A percentile compares a stretch with the other conserved stretches of the same genome.
Evolutionary conservation across 2,113 vertebrate species (phyloP).

Genomic region (Carassius gibelio): DNA sequence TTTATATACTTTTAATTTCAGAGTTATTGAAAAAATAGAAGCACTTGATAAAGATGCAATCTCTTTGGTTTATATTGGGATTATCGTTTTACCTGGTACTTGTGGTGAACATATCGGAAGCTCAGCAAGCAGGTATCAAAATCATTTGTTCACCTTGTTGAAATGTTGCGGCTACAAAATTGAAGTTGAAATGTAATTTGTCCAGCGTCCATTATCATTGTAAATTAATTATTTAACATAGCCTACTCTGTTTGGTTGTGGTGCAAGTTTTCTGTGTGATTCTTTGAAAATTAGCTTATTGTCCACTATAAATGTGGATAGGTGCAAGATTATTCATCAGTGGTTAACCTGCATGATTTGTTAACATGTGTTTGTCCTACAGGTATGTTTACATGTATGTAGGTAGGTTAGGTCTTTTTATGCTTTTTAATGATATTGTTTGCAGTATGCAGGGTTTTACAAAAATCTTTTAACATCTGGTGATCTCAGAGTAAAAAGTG

Average conservation of each 20-base stretch:
- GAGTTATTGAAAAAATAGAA: not conserved
- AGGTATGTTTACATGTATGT: not conserved
- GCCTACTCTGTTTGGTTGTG: not conserved
- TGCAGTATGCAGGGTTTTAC: not conserved
- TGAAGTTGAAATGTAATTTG: not conserved
- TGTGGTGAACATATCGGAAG: not conserved
- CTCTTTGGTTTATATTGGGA: conserved; percentile 4
- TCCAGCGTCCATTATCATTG: not conserved
- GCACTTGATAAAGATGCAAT: not conserved
- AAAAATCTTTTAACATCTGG: not conserved
- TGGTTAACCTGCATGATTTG: not conserved
- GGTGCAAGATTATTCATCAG: not conserved
- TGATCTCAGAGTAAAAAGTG: too few relatives aligned
- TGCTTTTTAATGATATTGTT: not conserved
- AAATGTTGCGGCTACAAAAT: not conserved
- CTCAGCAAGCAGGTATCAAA: conserved; percentile 7
- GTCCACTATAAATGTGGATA: not conserved
- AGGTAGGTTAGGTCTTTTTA: not conserved
- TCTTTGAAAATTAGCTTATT: not conserved
- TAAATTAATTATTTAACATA: not conserved
- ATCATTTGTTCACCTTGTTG: not conserved
- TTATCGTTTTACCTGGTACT: not conserved
- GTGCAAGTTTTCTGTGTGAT: not conserved
- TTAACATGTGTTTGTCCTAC: not conserved
- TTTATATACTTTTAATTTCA: not conserved